Percentiles rank a stretch among this genome's conserved stretches.
These are phyloP conservation scores for Conger conger DNA, from an alignment of 2,113 vertebrate species.

Conservation along the genomic window DNA sequence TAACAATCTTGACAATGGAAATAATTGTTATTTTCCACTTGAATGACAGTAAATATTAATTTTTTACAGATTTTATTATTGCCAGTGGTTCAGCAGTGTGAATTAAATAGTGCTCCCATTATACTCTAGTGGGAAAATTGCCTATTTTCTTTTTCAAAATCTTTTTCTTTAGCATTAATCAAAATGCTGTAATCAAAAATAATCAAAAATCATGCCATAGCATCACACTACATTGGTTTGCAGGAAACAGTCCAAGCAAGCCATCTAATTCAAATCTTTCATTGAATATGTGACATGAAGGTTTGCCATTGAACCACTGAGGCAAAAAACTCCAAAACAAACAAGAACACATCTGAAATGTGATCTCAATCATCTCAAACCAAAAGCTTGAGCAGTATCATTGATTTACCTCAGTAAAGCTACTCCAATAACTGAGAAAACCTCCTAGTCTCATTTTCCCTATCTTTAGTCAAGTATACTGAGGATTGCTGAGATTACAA, in stretches of 20 bases:
- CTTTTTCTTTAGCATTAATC: too few species aligned
- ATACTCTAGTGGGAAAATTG: too few species aligned
- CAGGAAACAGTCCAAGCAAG: not conserved
- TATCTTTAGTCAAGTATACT: not conserved
- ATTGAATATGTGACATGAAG: not conserved
- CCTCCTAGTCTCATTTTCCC: not conserved
- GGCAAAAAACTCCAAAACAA: too few species aligned
- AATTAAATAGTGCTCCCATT: too few species aligned
- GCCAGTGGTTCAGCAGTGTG: too few species aligned
- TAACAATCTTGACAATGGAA: not conserved
- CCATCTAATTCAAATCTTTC: too few species aligned
- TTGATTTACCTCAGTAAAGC: not conserved
- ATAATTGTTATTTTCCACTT: not conserved
- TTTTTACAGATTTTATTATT: too few species aligned
- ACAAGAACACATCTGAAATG: too few species aligned
- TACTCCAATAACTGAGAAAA: not conserved
- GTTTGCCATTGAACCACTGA: not conserved
- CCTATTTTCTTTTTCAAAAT: too few species aligned
- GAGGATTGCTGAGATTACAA: not conserved
- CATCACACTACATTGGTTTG: too few species aligned
- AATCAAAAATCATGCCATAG: too few species aligned
- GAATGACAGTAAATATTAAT: not conserved
- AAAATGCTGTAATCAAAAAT: too few species aligned
- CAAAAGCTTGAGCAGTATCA: not conserved
- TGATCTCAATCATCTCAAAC: not conserved